Conservation (phyloP, 2,888 invertebrate genomes). For the Tineola bisselliella region DNA sequence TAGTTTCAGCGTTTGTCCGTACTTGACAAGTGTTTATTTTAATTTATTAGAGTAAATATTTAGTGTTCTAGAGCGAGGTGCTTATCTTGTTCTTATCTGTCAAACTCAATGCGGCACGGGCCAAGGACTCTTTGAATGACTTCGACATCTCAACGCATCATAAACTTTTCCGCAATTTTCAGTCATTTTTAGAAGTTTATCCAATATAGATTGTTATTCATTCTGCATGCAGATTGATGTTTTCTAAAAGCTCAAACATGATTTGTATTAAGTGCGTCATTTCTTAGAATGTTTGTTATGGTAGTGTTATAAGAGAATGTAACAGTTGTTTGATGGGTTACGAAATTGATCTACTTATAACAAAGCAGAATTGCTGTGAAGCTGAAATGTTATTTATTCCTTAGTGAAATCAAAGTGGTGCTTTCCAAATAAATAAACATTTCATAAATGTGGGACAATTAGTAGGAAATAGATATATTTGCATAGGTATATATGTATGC, state of each 20-base stretch:
- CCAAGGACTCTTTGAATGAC: neutral
- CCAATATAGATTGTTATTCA: too few relatives aligned
- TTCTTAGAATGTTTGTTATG: conserved; percentile 1
- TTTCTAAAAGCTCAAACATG: too few relatives aligned
- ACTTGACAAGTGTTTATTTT: conserved; percentile 37
- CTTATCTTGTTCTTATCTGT: conserved; percentile 63
- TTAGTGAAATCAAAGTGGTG: neutral
- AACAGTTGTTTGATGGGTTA: neutral
- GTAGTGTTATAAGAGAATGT: neutral
- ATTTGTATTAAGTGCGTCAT: neutral
- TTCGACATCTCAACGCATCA: neutral
- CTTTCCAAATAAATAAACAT: neutral
- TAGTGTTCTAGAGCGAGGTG: conserved; percentile 45
- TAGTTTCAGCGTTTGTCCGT: neutral
- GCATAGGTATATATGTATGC: too few relatives aligned
- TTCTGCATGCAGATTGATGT: too few relatives aligned
- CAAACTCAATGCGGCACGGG: conserved; percentile 63
- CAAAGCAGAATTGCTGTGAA: neutral
- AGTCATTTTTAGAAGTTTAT: neutral
- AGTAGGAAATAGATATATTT: neutral
- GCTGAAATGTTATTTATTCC: neutral
- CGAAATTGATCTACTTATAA: neutral
- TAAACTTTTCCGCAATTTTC: neutral
- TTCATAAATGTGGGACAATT: neutral
- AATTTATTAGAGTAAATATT: conserved; percentile 58